Conservation (phyloP, 2,113 vertebrate species). For the Oreochromis tanganicae region DNA sequence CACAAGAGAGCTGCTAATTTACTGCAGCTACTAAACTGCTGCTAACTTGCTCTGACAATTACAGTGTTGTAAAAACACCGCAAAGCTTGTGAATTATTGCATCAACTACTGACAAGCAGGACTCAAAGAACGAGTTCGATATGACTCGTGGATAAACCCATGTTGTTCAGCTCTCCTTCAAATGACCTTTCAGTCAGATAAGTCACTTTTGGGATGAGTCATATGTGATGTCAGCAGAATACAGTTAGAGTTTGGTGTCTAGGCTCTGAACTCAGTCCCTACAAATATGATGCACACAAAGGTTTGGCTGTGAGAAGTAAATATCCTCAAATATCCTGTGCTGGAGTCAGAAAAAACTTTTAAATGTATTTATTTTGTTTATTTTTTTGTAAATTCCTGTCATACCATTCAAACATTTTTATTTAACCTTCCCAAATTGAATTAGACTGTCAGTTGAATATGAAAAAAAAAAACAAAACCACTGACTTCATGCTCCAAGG, state of each 20-base stretch:
- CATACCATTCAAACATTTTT: neutral
- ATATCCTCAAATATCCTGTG: neutral
- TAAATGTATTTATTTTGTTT: neutral
- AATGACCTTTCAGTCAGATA: neutral
- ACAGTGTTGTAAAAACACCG: neutral
- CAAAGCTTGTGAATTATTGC: neutral
- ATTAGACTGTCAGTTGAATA: neutral
- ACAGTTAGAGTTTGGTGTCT: neutral
- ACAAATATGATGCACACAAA: neutral
- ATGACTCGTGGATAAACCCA: neutral
- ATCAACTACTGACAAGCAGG: neutral
- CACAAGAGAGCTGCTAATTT: neutral
- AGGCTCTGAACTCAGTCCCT: neutral
- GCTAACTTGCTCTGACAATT: neutral
- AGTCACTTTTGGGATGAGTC: neutral
- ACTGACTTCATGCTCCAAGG: neutral
- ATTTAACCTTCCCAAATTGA: neutral
- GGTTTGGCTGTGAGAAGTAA: neutral
- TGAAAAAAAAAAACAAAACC: rapidly evolving
- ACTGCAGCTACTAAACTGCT: neutral
- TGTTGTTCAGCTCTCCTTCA: neutral
- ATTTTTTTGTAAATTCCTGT: neutral
- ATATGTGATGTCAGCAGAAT: neutral
- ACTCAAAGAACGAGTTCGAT: neutral
- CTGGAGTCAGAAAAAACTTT: neutral